Evolutionary conservation across 2,888 invertebrate species (phyloP), one percentile per base, ranked within the genome.

Genomic region (Drosophila fulvimacula): DNA sequence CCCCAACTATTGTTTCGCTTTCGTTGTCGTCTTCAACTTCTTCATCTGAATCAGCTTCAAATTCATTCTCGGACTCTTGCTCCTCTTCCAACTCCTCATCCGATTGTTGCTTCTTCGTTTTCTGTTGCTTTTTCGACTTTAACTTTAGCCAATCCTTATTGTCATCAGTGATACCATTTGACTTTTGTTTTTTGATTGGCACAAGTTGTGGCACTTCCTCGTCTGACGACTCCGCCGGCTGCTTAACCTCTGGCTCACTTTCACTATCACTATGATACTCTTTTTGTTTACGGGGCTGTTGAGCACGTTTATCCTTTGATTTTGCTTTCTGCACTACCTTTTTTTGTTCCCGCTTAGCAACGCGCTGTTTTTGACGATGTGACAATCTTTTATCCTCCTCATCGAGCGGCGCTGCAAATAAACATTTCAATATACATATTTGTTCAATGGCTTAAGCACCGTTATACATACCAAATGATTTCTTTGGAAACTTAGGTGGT

Each of bases 101-200:
- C 5, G 51, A 38, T 3, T 24, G 36, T 6, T 73, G 73, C 6
- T 89, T 84, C 65, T 32, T 52, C 9, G 32, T 53, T 24, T 66
- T 90, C 90, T 36, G 38, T 89, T 56, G 73, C 49, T 81, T 70
- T 89, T 95, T 95, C 1, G 94, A 19, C 27, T 63, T 77, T 1
- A 30, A 95, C 85, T 94, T 96, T 41, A 96, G 90, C 96, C 96
- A 96, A 32, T 93, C 93, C 62, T 94, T 94, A 84, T 96, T 96
- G 17, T 96, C 95, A 93, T 96, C 96, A 44, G 95, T 94, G 79
- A 95, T 96, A 36, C 95, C 95, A 92, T 91, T 90, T 0, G 62
- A 44, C 30, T 77, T 80, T 32, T 55, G 67, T n/a, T 73, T 79
- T 38, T 57, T 56, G 1, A 62, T 53, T 9, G 77, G 65, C 6